Conservation (phyloP, 92 coral and sea anemone species). For the Bergia sp. region DNA sequence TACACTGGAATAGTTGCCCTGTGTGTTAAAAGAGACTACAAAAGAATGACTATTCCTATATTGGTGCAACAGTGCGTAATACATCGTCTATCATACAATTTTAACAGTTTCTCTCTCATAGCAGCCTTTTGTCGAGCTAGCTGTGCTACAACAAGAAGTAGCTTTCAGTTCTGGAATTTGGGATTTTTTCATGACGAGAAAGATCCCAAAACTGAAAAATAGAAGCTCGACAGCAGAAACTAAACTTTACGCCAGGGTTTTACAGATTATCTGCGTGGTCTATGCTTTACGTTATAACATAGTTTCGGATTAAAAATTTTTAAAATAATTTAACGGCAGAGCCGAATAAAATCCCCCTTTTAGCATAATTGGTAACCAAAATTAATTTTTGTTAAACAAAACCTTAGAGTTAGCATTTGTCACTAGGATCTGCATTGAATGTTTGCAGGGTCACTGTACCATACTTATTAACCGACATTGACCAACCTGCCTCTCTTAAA, state of each 20-base stretch:
- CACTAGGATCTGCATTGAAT: background rate
- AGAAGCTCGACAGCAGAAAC: background rate
- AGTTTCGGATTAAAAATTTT: background rate
- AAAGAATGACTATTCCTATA: background rate
- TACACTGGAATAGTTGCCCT: conserved; percentile 41
- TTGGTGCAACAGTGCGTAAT: too few species aligned
- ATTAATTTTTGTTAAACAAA: background rate
- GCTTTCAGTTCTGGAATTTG: background rate
- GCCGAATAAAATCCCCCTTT: background rate
- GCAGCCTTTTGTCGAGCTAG: background rate
- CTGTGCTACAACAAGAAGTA: too few species aligned
- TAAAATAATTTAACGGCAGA: background rate
- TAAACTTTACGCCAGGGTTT: too few species aligned
- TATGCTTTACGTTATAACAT: background rate
- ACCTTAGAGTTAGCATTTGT: background rate
- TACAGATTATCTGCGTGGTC: background rate
- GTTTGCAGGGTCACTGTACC: background rate
- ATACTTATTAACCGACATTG: background rate
- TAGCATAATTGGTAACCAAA: background rate
- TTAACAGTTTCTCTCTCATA: background rate
- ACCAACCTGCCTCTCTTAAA: background rate
- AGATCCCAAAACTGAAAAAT: too few species aligned
- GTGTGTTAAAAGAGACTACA: background rate
- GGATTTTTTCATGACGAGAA: too few species aligned
- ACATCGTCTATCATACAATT: too few species aligned